Evolutionary conservation across 2,888 invertebrate genomes (phyloP), one percentile per base, ranked within the genome.

Genomic region (Yponomeuta plumbellus): DNA sequence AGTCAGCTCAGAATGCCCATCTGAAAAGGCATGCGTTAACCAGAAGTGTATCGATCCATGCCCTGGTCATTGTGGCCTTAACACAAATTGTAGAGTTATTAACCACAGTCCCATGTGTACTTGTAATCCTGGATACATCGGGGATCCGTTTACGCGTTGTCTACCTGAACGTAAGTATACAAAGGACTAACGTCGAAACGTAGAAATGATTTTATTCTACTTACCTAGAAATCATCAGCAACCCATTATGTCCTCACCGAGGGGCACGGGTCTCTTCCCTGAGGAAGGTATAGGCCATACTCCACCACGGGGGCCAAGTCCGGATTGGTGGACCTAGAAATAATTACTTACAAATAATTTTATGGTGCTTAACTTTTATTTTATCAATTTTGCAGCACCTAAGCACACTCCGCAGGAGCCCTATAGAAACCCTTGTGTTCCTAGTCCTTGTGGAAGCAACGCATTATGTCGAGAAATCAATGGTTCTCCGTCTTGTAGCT

Each of bases 71-170:
- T 96, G 95, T 75, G 95, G 95, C 59, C 86, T 88, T 76, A 94
- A 94, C 74, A 91, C 95, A 5, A 87, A 92, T 57, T 97, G 97
- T 76, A 93, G 93, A 78, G 95, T 95, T 2, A 93, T 94, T 68
- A 95, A 96, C 78, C 96, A 96, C 77, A 95, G 94, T 78, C 96
- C 96, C 2, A 94, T 96, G 74, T 97, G 97, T 80, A 93, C 93
- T 66, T 96, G 96, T 78, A 90, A 87, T 26, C 74, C 83, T 22
- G 91, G 91, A 61, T 93, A 91, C 72, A 93, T 93, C 21, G 95
- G 95, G 21, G 94, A 95, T 85, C 94, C 95, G n/a, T 93, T 95
- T 74, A 92, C 92, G 44, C 92, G 93, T 73, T 95, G 95, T 75
- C 92, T 88, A 72, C 83, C 87, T 61, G 81, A 91, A 79, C 85